These are phyloP conservation scores for Galeruca laticollis DNA, from an alignment of 2,888 invertebrate genomes.

Conservation along the genomic window DNA sequence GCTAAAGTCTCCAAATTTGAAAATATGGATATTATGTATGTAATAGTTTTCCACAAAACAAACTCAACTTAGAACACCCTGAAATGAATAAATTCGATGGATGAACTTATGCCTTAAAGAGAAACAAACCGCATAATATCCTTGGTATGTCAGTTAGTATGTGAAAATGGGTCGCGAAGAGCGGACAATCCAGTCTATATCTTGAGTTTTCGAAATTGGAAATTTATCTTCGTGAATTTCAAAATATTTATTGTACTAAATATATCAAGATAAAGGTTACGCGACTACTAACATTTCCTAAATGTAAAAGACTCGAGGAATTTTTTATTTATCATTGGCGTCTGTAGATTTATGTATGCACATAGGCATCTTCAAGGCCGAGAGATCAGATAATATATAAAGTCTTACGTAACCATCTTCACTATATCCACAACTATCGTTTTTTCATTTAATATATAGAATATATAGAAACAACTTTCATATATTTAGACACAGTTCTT, in stretches of 20 bases:
- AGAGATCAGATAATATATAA: background rate
- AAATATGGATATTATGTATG: too few relatives aligned
- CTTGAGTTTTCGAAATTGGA: background rate
- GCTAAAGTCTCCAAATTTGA: too few relatives aligned
- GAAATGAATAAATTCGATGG: too few relatives aligned
- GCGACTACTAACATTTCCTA: conserved; percentile 3
- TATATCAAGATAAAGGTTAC: background rate
- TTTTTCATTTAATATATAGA: background rate
- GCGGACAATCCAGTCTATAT: background rate
- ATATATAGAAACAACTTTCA: too few relatives aligned
- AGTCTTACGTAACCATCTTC: conserved; percentile 12
- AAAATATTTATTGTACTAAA: conserved; percentile 6
- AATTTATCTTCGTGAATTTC: conserved; percentile 1
- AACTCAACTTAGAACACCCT: too few relatives aligned
- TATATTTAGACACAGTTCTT: too few relatives aligned
- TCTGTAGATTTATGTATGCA: conserved; percentile 15
- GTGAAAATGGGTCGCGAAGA: background rate
- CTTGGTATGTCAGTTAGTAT: background rate
- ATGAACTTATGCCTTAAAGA: too few relatives aligned
- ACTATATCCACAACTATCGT: background rate
- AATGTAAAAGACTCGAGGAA: conserved; percentile 12
- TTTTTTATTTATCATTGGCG: conserved; percentile 20
- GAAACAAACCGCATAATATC: too few relatives aligned
- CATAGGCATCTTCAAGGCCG: conserved; percentile 10
- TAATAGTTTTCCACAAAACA: too few relatives aligned